These are phyloP conservation scores for Bovichtus variegatus DNA, from an alignment of 2,797 vertebrate species.

Conservation along the genomic window DNA sequence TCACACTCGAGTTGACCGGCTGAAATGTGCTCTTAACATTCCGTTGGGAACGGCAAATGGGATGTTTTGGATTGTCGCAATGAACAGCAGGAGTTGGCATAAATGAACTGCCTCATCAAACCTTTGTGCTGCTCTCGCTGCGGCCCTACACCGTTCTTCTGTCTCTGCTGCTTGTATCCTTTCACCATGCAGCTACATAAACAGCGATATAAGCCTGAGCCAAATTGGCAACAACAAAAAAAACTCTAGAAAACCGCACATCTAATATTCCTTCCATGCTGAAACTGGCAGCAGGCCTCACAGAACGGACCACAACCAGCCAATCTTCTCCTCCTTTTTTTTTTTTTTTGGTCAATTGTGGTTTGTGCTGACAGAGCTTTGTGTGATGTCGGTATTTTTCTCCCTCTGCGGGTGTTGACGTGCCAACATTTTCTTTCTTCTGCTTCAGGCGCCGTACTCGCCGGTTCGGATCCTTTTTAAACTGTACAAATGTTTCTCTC, in stretches of 20 bases:
- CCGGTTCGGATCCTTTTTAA: constrained; percentile 32
- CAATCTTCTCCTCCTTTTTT: not conserved
- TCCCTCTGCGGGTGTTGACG: not conserved
- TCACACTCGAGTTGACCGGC: no score
- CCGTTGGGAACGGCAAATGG: no score
- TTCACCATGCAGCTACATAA: not conserved
- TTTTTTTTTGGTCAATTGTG: not conserved
- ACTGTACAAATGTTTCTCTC: not conserved
- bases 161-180: not conserved
- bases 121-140: not conserved
- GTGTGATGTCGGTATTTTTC: not conserved
- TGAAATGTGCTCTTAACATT: no score
- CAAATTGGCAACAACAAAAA: not conserved
- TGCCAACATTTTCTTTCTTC: not conserved
- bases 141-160: not conserved
- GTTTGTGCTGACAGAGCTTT: constrained; percentile 39
- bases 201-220: not conserved
- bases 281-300: constrained; percentile 3
- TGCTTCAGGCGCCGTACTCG: constrained; percentile 10
- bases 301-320: not conserved
- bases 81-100: not conserved
- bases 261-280: not conserved
- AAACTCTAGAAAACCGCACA: not conserved
- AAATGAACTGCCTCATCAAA: no score
- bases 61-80: not conserved